Evolutionary conservation across 1,140 invertebrate genomes (phyloP).

Genomic region (Drosophila gunungcola): DNA sequence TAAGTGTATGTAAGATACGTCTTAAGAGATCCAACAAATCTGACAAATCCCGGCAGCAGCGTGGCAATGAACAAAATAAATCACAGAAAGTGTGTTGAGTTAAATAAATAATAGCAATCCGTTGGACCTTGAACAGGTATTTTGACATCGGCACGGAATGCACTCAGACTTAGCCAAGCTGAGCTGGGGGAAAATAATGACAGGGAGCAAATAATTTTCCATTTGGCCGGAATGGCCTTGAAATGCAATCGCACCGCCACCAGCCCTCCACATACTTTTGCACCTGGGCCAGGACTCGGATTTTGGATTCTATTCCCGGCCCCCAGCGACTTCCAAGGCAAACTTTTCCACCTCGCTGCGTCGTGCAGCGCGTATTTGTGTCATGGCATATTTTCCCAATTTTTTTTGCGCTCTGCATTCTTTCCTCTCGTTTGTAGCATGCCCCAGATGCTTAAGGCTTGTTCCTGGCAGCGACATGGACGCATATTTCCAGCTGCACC

Average conservation of each 20-base stretch:
- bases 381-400: constrained; percentile 67
- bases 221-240: constrained; percentile 64
- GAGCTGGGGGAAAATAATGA: constrained; percentile 55
- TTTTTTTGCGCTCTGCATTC: constrained; percentile 36
- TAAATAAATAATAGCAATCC: constrained; percentile 39
- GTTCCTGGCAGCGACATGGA: constrained; percentile 44
- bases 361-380: constrained; percentile 62
- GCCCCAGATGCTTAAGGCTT: constrained; percentile 60
- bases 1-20: background rate
- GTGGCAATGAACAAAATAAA: constrained; percentile 7
- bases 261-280: constrained; percentile 31
- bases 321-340: constrained; percentile 5
- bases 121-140: constrained; percentile 21
- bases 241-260: constrained; percentile 34
- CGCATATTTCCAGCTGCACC: constrained; percentile 60
- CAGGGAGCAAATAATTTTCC: constrained; percentile 70
- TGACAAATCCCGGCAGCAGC: background rate
- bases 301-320: constrained; percentile 20
- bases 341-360: constrained; percentile 48
- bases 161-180: constrained; percentile 36
- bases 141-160: constrained; percentile 31
- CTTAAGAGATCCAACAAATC: background rate
- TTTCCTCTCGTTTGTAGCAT: constrained; percentile 53
- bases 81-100: constrained; percentile 11
- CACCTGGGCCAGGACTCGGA: constrained; percentile 40